Evolutionary conservation across 2,888 invertebrate species (phyloP).

Genomic region (Isoperla grammatica): DNA sequence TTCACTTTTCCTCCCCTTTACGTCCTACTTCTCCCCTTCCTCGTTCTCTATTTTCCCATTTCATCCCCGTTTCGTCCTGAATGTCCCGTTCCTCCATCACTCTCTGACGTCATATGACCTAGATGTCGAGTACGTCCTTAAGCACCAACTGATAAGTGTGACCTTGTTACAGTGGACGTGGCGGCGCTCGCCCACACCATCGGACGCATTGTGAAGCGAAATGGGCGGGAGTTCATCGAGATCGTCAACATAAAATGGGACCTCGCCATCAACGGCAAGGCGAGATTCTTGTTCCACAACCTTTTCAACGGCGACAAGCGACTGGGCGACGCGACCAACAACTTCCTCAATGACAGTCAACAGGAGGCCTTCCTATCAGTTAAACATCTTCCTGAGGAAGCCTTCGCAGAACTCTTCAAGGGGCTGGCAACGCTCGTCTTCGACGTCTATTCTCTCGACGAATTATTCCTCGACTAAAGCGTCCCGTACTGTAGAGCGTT

Average conservation of each 20-base stretch:
- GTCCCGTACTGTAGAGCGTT: too few species aligned
- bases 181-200: background rate
- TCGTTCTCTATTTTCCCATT: too few species aligned
- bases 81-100: too few species aligned
- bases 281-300: conserved; percentile 29
- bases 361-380: conserved; percentile 33
- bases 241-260: conserved; percentile 22
- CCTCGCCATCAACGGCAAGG: conserved; percentile 24
- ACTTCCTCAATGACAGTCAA: conserved; percentile 36
- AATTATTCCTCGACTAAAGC: conserved; percentile 21
- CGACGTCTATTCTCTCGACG: conserved; percentile 15
- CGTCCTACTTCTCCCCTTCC: too few species aligned
- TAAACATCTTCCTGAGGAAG: conserved; percentile 26
- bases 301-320: conserved; percentile 39
- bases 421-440: conserved; percentile 22
- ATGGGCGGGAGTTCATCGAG: conserved; percentile 26
- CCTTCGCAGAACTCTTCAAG: conserved; percentile 23
- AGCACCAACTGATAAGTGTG: too few species aligned
- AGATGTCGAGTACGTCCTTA: too few species aligned
- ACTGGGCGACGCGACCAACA: conserved; percentile 35
- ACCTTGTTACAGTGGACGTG: conserved; percentile 22
- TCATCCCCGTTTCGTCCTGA: too few species aligned
- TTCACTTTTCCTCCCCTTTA: too few species aligned
- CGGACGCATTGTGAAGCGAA: conserved; percentile 19
- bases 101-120: too few species aligned